Percentiles rank a stretch among this genome's conserved stretches.
These are phyloP conservation scores for Tyria jacobaeae DNA, from an alignment of 2,888 invertebrate species.

Conservation along the genomic window DNA sequence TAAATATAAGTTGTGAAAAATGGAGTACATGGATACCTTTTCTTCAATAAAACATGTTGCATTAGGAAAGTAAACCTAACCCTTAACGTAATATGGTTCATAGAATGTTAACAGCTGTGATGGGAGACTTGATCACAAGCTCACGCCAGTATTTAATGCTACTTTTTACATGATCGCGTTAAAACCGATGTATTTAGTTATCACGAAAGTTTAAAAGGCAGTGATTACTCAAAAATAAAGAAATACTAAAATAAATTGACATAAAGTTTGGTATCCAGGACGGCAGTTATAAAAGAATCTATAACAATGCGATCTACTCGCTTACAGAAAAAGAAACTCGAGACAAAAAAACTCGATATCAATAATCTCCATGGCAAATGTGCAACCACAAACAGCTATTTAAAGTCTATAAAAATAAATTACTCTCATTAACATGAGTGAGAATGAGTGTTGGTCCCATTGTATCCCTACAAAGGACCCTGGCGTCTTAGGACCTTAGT, in stretches of 20 bases:
- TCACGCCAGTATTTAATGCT: too few species aligned
- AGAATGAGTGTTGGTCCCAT: conserved; percentile 72
- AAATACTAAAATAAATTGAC: neutral
- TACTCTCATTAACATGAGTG: conserved; percentile 79
- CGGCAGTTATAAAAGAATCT: neutral
- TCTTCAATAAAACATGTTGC: too few species aligned
- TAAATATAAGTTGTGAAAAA: too few species aligned
- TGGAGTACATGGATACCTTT: too few species aligned
- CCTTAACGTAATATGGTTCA: too few species aligned
- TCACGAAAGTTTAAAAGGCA: too few species aligned
- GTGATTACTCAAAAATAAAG: neutral
- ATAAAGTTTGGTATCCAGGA: neutral
- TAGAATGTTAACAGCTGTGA: too few species aligned
- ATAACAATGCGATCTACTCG: conserved; percentile 27
- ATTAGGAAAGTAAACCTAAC: too few species aligned
- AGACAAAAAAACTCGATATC: conserved; percentile 46
- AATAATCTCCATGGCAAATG: conserved; percentile 76
- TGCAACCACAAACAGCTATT: conserved; percentile 77
- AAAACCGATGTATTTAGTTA: too few species aligned
- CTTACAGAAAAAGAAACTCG: conserved; percentile 36
- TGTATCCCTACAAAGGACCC: conserved; percentile 67
- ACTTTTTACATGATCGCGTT: too few species aligned
- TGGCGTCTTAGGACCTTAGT: conserved; percentile 72
- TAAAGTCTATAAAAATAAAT: conserved; percentile 83
- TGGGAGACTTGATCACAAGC: too few species aligned